Evolutionary conservation across 2,888 invertebrate species (phyloP), one percentile per base, ranked within the genome.

Genomic region (Melangyna quadrimaculata): DNA sequence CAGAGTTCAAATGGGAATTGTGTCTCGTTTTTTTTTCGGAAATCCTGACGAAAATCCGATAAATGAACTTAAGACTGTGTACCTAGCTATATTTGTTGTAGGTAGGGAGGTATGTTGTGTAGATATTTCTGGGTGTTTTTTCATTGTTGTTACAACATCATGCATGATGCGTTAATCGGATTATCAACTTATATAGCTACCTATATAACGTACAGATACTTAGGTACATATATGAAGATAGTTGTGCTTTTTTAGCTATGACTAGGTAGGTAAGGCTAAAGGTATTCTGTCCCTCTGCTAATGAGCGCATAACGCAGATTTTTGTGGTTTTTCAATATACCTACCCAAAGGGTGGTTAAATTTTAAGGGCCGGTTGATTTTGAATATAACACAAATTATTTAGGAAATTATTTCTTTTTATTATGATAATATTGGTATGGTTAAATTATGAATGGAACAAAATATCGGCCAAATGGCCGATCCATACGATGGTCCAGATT

Each of bases 11-110:
- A 63, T 63, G 40, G 77, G 61, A 40, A 63, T 67, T 77, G 78
- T 51, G 57, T 51, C n/a, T 61, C 35, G 14, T 67, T 19, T 73
- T 61, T 43, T 82, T 51, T 43, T 78, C 35, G 59, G 22, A 59
- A 67, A 73, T 69, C 29, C 29, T 43, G 40, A 35, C 43, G 29
- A 65, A 69, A 73, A 78, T 73, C 67, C 78, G 53, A 73, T 65
- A 45, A 82, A 73, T 55, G 40, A 51, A 59, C 10, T 55, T 40
- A 17, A n/a, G 48, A 48, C 6, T 27, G 17, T 59, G 4, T 10
- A n/a, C 24, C 24, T 51, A n/a, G 24, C 51, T 24, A 10, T 19
- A 1, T 48, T 19, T n/a, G n/a, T 4, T 45, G 9, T 40, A 45
- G 10, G 43, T 45, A 8, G 12, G 14, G 12, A 37, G 37, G 14